Evolutionary conservation across 2,113 vertebrate species (phyloP).

Genomic region (Macrotus californicus): DNA sequence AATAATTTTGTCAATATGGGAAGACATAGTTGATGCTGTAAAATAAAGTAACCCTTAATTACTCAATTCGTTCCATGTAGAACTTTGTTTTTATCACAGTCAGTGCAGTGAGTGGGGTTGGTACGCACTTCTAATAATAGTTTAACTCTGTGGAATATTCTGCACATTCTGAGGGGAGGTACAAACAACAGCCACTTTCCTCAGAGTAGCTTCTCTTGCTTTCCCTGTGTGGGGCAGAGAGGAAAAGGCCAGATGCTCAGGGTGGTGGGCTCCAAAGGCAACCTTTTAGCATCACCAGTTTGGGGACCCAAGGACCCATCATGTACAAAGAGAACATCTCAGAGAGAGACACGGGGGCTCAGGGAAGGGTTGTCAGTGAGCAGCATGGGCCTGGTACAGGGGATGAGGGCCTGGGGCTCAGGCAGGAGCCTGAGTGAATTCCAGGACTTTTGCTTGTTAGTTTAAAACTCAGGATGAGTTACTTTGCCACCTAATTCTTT

Average conservation of each 20-base stretch:
- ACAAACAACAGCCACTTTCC: rapidly evolving
- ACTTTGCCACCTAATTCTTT: not conserved
- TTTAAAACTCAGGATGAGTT: not conserved
- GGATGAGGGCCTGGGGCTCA: not conserved
- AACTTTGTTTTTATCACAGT: not conserved
- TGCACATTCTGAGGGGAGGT: not conserved
- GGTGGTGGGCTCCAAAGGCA: not conserved
- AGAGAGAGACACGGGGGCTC: not conserved
- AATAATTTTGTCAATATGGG: not conserved
- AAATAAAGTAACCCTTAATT: not conserved
- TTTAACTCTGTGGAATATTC: not conserved
- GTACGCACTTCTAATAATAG: not conserved
- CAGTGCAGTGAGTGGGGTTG: not conserved
- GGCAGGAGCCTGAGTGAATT: rapidly evolving
- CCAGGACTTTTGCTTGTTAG: not conserved
- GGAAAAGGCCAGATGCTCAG: no score
- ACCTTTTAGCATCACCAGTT: not conserved
- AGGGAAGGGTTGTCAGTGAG: not conserved
- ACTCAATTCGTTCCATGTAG: not conserved
- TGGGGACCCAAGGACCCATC: rapidly evolving
- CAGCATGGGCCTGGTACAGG: not conserved
- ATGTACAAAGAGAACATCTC: not conserved
- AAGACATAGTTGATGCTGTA: not conserved
- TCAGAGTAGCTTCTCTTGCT: not conserved
- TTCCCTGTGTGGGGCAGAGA: not conserved